phyloP scores from a whole-genome alignment of 2,113 vertebrate species.

The Corythaixoides concolor region DNA sequence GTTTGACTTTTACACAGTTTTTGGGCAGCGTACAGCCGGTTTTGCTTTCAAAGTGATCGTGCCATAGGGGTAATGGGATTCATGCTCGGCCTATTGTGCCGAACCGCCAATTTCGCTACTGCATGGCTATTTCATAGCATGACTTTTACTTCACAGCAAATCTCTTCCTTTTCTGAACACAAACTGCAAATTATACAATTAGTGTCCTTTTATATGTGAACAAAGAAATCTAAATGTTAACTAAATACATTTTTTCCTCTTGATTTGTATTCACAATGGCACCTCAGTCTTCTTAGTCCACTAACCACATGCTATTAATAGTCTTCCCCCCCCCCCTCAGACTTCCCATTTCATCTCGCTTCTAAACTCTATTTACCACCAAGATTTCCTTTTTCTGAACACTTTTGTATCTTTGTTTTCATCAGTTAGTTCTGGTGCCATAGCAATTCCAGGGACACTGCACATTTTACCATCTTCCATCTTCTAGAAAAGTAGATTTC shows the following conservation, averaged over 20 bases:
- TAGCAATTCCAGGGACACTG: not conserved
- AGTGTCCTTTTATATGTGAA: not conserved
- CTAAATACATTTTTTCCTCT: not conserved
- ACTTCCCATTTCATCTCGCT: not conserved
- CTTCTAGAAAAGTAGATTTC: not conserved
- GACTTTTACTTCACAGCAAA: constrained; percentile 23
- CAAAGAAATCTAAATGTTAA: constrained; percentile 43
- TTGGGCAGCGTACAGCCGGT: not conserved
- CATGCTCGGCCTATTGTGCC: not conserved
- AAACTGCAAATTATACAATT: constrained; percentile 38
- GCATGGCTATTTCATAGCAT: not conserved
- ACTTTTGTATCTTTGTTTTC: not conserved
- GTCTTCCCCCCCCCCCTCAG: not conserved
- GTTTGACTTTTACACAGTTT: not conserved
- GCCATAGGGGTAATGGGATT: not conserved
- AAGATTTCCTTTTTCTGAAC: not conserved
- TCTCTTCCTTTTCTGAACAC: not conserved
- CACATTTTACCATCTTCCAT: not conserved
- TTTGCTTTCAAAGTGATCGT: not conserved
- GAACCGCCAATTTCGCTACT: not conserved
- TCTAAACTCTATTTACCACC: not conserved
- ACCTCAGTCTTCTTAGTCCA: not conserved
- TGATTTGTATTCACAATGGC: not conserved
- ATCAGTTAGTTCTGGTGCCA: not conserved
- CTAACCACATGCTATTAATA: not conserved